Base-by-base conservation (phyloP, 2,113 vertebrate genomes). In the Himantopus leucocephalus region DNA sequence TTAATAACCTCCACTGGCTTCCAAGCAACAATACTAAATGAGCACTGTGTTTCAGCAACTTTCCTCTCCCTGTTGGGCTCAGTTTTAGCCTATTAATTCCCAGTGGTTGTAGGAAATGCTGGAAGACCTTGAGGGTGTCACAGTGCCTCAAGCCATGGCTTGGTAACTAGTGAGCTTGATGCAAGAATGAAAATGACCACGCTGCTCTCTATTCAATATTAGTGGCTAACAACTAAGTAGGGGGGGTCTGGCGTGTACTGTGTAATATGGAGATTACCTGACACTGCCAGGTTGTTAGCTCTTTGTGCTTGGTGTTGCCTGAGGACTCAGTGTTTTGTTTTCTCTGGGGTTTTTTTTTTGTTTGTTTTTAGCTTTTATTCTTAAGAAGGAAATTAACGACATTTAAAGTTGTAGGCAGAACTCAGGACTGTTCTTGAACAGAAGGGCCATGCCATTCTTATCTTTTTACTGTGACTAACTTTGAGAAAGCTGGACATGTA, bases 1-100 rank as follows among this genome's bases (percentile, higher is more conserved):
- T 93, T 96, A 94, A 85, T 93, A 93, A 85, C 58, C 48, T 92
- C 73, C 27, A 5, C 52, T 95, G 58, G 43, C 77, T 94, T 93
- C 78, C 74, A 85, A 93, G 48, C 35, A 93, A 62, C 39, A 85
- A 45, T 13, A 56, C 24, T 48, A 90, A 94, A 96, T 79, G 39
- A 82, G 53, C 22, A 63, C 14, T n/a, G 24, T 72, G 47, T 85
- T 96, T 87, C 84, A 91, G 53, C 58, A 91, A 32, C 58, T 92
- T 91, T 63, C 9, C 30, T 85, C 35, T 94, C 66, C 43, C 48
- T 85, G 24, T 45, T 60, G 77, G 74, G 48, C 77, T 91, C 92
- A 78, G 77, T 50, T 81, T 91, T 87, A 81, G 48, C 17, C 45
- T 90, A 14, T 91, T 87, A 90, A 80, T 73, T 93, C 85, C 66